Evolutionary conservation across 2,113 vertebrate genomes (phyloP).

Genomic region (Noctilio leporinus): DNA sequence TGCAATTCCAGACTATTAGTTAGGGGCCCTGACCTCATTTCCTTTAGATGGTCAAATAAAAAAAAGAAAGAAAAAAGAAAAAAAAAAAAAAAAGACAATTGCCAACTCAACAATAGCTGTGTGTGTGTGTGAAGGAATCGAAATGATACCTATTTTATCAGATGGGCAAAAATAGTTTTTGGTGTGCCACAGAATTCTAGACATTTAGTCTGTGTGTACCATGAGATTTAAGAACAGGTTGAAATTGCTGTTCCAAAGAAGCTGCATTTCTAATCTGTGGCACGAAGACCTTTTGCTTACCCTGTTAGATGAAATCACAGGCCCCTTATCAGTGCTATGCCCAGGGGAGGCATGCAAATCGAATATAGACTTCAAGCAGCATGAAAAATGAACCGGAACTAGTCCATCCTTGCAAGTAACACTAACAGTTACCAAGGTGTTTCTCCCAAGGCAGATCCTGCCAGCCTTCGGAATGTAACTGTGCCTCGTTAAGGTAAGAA

Average conservation of each 20-base stretch:
- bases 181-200: no score
- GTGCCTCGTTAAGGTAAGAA: neutral
- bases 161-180: no score
- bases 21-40: no score
- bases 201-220: no score
- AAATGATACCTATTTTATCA: no score
- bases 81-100: no score
- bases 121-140: no score
- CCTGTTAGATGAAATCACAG: constrained; percentile 64
- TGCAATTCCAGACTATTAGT: no score
- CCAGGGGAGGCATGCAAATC: constrained; percentile 38
- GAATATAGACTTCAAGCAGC: constrained; percentile 47
- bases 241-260: constrained; percentile 16
- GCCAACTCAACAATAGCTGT: no score
- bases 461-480: neutral
- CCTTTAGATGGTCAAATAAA: no score
- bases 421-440: neutral
- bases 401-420: neutral
- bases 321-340: constrained; percentile 38
- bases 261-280: constrained; percentile 49
- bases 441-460: neutral
- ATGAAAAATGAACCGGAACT: neutral
- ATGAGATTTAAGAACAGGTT: no score
- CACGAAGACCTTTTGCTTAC: constrained; percentile 41
- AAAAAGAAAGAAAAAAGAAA: no score